Evolutionary conservation across 2,113 vertebrate genomes (phyloP).

Genomic region (Centropus bengalensis): DNA sequence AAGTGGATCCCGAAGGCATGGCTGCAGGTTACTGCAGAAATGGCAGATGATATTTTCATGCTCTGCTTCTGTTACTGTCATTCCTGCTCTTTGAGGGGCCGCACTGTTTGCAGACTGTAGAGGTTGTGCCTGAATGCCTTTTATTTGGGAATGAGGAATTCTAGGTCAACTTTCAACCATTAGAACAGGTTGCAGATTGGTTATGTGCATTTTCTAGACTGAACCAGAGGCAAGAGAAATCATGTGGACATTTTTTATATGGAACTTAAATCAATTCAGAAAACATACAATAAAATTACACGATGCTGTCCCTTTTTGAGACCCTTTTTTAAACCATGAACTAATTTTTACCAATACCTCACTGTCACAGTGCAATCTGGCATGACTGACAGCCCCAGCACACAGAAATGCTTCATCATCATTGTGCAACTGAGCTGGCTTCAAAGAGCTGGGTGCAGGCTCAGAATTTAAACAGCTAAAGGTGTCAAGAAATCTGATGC

Average conservation of each 20-base stretch:
- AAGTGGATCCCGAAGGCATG: background rate
- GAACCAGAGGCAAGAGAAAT: background rate
- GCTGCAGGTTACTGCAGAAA: background rate
- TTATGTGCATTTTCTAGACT: background rate
- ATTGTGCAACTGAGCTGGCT: background rate
- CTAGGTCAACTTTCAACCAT: background rate
- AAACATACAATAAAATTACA: background rate
- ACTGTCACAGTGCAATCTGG: background rate
- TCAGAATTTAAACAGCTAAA: background rate
- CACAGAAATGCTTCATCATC: background rate
- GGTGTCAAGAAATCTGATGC: background rate
- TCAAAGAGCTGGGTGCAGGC: background rate
- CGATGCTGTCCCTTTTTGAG: background rate
- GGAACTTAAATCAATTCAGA: background rate
- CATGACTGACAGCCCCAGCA: background rate
- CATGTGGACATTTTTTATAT: background rate
- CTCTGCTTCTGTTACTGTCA: background rate
- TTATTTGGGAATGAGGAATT: background rate
- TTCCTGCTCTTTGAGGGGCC: background rate
- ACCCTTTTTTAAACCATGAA: background rate
- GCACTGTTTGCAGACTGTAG: background rate
- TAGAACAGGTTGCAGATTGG: background rate
- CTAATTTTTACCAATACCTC: background rate
- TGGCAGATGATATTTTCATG: conserved; percentile 15
- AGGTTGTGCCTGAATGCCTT: background rate